Conservation (phyloP, 2,888 invertebrate genomes). For the Oithona nana region DNA sequence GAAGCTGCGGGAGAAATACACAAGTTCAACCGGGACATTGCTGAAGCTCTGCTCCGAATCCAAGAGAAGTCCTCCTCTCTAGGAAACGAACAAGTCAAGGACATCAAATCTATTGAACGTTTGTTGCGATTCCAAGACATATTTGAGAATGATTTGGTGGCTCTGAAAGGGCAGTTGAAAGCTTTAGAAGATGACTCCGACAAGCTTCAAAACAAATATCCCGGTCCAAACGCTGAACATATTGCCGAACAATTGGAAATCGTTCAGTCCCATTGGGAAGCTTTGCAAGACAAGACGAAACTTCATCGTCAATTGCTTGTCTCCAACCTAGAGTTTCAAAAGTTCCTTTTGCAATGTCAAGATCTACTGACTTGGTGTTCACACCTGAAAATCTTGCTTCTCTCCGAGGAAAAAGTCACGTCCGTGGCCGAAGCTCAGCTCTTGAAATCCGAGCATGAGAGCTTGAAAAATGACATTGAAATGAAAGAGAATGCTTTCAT, state of each 20-base stretch:
- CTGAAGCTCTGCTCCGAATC: constrained; percentile 68
- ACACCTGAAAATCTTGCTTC: constrained; percentile 41
- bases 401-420: constrained; percentile 58
- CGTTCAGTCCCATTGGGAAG: constrained; percentile 68
- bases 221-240: constrained; percentile 72
- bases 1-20: constrained; percentile 92
- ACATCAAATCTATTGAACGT: constrained; percentile 64
- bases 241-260: constrained; percentile 69
- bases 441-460: constrained; percentile 60
- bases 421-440: constrained; percentile 62
- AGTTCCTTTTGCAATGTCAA: constrained; percentile 54
- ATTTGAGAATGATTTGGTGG: constrained; percentile 77
- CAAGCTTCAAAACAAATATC: constrained; percentile 43
- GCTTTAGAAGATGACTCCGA: constrained; percentile 24
- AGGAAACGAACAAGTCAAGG: constrained; percentile 41
- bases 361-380: constrained; percentile 77
- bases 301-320: constrained; percentile 57
- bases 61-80: constrained; percentile 30
- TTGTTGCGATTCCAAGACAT: constrained; percentile 71
- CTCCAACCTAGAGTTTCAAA: constrained; percentile 70
- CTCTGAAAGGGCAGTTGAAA: constrained; percentile 73
- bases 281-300: constrained; percentile 60
- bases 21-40: constrained; percentile 86
- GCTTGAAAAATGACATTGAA: constrained; percentile 64
- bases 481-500: constrained; percentile 64